Evolutionary conservation across 2,888 invertebrate species (phyloP).

Genomic region (Rhagonycha lutea): DNA sequence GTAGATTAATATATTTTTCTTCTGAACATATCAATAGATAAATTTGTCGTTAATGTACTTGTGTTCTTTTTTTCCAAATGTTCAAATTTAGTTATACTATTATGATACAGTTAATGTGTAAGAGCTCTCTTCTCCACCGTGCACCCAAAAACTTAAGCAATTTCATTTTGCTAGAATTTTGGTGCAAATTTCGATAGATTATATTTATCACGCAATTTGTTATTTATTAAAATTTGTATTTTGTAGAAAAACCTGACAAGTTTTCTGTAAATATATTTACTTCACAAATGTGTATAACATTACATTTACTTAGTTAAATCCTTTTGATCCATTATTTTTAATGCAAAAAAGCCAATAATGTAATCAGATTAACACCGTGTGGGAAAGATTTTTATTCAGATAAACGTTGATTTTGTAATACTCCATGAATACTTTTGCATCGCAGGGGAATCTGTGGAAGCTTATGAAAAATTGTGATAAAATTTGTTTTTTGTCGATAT

Average conservation of each 20-base stretch:
- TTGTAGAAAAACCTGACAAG: conserved; percentile 53
- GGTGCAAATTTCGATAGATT: conserved; percentile 46
- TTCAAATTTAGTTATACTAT: conserved; percentile 9
- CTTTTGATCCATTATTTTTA: not conserved
- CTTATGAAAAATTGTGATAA: too few relatives aligned
- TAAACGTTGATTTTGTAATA: too few relatives aligned
- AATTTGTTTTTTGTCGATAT: too few relatives aligned
- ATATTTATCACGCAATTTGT: conserved; percentile 47
- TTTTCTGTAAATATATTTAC: conserved; percentile 54
- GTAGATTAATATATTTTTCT: conserved; percentile 35
- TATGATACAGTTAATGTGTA: conserved; percentile 31
- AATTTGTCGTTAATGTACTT: not conserved
- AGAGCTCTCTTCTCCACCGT: conserved; percentile 45
- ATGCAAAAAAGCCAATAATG: too few relatives aligned
- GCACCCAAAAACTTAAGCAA: conserved; percentile 28
- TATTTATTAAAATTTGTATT: conserved; percentile 54
- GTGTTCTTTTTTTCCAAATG: not conserved
- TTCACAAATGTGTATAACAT: conserved; percentile 54
- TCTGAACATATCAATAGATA: conserved; percentile 43
- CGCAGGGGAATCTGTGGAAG: too few relatives aligned
- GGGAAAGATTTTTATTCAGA: too few relatives aligned
- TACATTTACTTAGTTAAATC: conserved; percentile 32
- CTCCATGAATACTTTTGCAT: too few relatives aligned
- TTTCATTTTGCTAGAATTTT: conserved; percentile 30
- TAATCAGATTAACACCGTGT: too few relatives aligned